Conservation (phyloP, 2,888 invertebrate species). For the Caenorhabditis wallacei region DNA sequence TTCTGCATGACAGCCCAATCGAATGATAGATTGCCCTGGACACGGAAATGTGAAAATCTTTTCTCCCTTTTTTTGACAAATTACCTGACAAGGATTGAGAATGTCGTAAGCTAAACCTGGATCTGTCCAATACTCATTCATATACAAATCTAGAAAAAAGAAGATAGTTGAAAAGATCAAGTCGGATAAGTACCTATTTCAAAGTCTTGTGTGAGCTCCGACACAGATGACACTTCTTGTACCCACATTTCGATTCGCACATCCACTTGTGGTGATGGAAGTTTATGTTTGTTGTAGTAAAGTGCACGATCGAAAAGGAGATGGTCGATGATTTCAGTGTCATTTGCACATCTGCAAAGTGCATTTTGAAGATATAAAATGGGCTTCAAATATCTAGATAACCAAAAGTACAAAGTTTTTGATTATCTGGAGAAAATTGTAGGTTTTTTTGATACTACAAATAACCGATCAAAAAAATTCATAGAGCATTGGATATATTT, state of each 20-base stretch:
- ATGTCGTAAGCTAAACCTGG: conserved; percentile 81
- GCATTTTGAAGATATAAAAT: background rate
- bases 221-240: conserved; percentile 83
- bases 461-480: too few relatives aligned
- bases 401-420: too few relatives aligned
- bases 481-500: too few relatives aligned
- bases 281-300: conserved; percentile 80
- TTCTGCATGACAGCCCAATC: conserved; percentile 81
- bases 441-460: too few relatives aligned
- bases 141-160: conserved; percentile 80
- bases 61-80: conserved; percentile 23
- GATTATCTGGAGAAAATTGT: too few relatives aligned
- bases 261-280: conserved; percentile 79
- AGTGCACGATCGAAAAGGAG: conserved; percentile 78
- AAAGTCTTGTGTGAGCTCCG: conserved; percentile 83
- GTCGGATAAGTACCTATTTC: conserved; percentile 76
- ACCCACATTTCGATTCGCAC: conserved; percentile 83
- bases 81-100: conserved; percentile 82
- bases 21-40: conserved; percentile 80
- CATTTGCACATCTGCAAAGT: conserved; percentile 79
- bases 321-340: conserved; percentile 82
- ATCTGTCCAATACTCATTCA: conserved; percentile 83
- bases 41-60: conserved; percentile 25
- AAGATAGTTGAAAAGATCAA: background rate
- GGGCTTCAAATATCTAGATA: background rate